Conservation (phyloP, 2,888 invertebrate genomes). For the Metacarcinus magister region DNA sequence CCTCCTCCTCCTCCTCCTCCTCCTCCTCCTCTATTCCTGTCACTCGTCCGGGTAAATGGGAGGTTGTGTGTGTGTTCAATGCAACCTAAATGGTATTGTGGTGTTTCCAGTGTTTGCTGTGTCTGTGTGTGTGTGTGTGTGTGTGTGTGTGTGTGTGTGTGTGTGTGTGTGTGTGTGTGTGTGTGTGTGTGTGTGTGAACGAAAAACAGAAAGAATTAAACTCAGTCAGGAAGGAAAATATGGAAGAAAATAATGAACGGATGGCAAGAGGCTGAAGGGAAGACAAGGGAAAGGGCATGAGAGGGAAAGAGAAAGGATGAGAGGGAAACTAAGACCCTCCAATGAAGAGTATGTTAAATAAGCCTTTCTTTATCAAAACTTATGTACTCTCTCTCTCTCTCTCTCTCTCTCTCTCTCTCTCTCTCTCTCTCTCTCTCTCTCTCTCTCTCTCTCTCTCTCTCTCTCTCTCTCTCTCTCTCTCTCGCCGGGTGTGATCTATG, state of each 20-base stretch:
- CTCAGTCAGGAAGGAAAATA: neutral
- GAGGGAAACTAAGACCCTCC: too few relatives aligned
- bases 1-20: neutral
- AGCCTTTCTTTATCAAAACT: neutral
- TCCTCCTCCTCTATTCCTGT: neutral
- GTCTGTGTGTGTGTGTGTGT: neutral
- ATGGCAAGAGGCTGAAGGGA: neutral
- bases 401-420: conserved; percentile 18
- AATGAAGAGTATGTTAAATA: too few relatives aligned
- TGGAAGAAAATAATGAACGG: neutral
- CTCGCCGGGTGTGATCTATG: neutral
- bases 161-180: too few relatives aligned
- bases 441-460: conserved; percentile 43
- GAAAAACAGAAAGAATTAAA: neutral
- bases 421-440: conserved; percentile 32
- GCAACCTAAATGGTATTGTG: too few relatives aligned
- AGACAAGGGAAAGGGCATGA: neutral
- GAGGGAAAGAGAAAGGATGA: neutral
- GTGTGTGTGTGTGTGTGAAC: too few relatives aligned
- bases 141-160: neutral
- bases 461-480: conserved; percentile 40
- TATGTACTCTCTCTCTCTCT: neutral
- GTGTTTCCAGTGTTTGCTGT: neutral
- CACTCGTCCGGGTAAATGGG: too few relatives aligned
- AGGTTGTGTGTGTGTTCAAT: too few relatives aligned